Conservation (phyloP, 2,888 invertebrate genomes). For the Tuberolachnus salignus region DNA sequence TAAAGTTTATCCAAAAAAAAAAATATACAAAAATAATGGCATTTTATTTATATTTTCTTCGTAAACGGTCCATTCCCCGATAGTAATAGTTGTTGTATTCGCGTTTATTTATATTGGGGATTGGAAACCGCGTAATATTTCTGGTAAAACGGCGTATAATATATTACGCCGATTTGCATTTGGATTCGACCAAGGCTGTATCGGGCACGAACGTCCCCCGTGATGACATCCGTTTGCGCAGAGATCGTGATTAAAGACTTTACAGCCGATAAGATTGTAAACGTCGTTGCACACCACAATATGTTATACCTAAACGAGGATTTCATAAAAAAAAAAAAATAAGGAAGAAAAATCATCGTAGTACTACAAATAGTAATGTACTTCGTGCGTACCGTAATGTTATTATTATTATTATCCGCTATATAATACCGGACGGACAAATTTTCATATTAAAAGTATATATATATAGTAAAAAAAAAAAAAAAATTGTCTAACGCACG, state of each 20-base stretch:
- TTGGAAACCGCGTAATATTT: too few species aligned
- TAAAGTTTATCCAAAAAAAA: too few species aligned
- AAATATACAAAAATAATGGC: too few species aligned
- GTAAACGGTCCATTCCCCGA: too few species aligned
- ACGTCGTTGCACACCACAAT: background rate
- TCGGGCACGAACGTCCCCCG: background rate
- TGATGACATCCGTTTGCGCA: background rate
- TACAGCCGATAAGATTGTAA: background rate
- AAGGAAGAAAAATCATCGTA: too few species aligned
- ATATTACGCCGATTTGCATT: too few species aligned
- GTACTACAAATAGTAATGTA: background rate
- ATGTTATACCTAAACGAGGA: background rate
- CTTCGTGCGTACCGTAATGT: too few species aligned
- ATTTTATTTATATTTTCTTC: too few species aligned
- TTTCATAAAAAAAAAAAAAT: background rate
- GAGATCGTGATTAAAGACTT: conserved; percentile 8
- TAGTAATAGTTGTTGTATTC: too few species aligned
- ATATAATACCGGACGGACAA: background rate
- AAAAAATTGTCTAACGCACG: background rate
- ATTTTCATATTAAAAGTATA: too few species aligned
- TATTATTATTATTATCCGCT: background rate
- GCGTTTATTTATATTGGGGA: too few species aligned
- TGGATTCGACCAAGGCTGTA: background rate
- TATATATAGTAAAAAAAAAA: conserved; percentile 3
- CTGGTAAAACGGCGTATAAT: too few species aligned